A percentile compares a stretch with the other conserved stretches of the same genome.
Evolutionary conservation across 2,888 invertebrate genomes (phyloP).

Genomic region (Hemicrepidius hirtus): DNA sequence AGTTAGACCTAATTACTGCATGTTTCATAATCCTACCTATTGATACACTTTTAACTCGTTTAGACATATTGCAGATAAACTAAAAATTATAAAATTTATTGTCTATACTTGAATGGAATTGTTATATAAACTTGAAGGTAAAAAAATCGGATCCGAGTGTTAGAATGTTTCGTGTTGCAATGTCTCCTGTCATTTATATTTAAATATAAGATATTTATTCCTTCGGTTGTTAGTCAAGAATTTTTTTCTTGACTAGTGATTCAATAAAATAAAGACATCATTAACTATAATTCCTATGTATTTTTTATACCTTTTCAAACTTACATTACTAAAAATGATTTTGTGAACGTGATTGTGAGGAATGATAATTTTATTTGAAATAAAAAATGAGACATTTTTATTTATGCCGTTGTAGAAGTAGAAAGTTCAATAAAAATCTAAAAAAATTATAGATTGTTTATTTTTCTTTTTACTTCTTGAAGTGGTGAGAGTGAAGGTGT

Average conservation of each 20-base stretch:
- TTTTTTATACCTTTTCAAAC: not conserved
- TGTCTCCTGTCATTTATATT: not conserved
- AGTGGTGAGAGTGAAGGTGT: conserved; percentile 1
- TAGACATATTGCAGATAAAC: not conserved
- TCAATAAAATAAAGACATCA: not conserved
- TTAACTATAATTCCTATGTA: not conserved
- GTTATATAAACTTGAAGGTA: no score
- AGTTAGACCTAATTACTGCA: conserved; percentile 12
- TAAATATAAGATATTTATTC: not conserved
- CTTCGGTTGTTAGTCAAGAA: not conserved
- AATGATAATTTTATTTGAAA: not conserved
- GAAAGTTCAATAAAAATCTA: conserved; percentile 11
- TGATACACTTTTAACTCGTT: conserved; percentile 10
- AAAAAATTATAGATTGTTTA: no score
- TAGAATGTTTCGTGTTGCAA: not conserved
- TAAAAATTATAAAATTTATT: no score
- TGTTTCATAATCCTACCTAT: conserved; percentile 9
- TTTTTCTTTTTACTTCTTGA: not conserved
- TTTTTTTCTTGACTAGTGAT: conserved; percentile 9
- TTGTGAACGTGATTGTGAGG: conserved; percentile 11
- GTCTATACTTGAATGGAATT: no score
- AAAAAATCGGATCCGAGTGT: not conserved
- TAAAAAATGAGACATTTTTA: conserved; percentile 7
- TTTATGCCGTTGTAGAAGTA: not conserved
- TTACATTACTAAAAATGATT: conserved; percentile 2